phyloP scores from a whole-genome alignment of 2,888 invertebrate species.

The Caenorhabditis afra region DNA sequence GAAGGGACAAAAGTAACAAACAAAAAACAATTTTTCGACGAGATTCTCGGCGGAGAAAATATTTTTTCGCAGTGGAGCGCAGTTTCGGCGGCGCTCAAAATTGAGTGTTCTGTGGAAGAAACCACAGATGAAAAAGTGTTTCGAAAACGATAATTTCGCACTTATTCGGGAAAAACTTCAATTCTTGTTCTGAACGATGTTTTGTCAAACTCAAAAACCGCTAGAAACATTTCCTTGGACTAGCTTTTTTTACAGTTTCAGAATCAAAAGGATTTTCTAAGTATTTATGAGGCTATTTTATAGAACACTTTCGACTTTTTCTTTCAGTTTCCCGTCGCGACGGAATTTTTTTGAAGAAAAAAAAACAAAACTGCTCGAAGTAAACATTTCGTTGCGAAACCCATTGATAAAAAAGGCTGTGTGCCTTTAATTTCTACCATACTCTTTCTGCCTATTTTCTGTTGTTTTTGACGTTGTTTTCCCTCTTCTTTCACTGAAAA shows the following conservation, averaged over 20 bases:
- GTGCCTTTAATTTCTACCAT: constrained; percentile 14
- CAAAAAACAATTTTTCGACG: constrained; percentile 30
- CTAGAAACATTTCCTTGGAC: too few species aligned
- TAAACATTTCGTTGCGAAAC: constrained; percentile 9
- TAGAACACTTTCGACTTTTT: too few species aligned
- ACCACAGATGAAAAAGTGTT: constrained; percentile 27
- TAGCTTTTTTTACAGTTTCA: too few species aligned
- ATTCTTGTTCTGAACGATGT: too few species aligned
- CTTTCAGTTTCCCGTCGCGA: too few species aligned
- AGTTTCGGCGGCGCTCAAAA: constrained; percentile 3
- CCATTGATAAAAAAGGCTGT: background rate
- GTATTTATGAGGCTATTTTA: too few species aligned
- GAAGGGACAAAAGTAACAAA: constrained; percentile 8
- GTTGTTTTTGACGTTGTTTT: background rate
- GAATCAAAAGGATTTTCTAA: too few species aligned
- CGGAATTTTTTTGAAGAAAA: too few species aligned
- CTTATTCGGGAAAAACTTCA: background rate
- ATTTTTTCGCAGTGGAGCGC: constrained; percentile 38
- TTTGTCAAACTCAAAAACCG: too few species aligned
- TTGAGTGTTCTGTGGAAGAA: constrained; percentile 50
- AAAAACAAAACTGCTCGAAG: background rate
- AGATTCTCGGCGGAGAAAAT: constrained; percentile 37
- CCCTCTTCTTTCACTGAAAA: background rate
- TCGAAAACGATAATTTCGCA: background rate
- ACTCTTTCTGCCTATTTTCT: background rate